Evolutionary conservation across 1,140 invertebrate species (phyloP), one percentile per base, ranked within the genome.

Genomic region (Plutomurus gul): DNA sequence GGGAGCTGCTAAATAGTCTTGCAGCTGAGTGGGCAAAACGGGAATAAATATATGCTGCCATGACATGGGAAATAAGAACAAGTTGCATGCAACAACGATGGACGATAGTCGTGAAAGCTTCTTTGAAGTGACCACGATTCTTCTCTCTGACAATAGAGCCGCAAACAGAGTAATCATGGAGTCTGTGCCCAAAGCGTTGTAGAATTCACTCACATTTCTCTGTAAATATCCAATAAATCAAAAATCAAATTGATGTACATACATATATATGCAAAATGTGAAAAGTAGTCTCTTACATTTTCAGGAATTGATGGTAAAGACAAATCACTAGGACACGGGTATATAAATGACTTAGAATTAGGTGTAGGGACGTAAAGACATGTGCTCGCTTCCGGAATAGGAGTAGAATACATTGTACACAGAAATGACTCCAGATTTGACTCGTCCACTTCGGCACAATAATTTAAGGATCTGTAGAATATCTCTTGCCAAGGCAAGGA

Each of bases 11-110:
- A 98, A 88, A 88, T 97, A 97, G 87, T 98, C 96, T 77, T 94
- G 91, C 40, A 98, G 89, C 83, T 92, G 91, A 84, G 91, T 89
- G 18, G 96, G 96, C 80, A 99, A 86, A 81, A 97, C 92, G 33
- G 97, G 96, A 86, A 99, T 98, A 85, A 95, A 98, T 85, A 99
- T 95, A 85, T 98, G 96, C 86, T 99, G 96, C 96, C 97, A 99
- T 82, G 93, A 92, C 95, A 99, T 97, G 4, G 97, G 97, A 88
- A 97, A 98, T 33, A 99, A 91, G 36, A 98, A 90, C 77, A 94
- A 91, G 86, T 96, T 96, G 7, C 95, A 94, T 5, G 96, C 95
- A 87, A 98, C 95, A 18, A 98, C 94, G 85, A 96, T 97, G 1
- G 96, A 94, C 80, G 95, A 96, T 47, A 99, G 87, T 77, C 94